Percentiles rank a stretch among this genome's conserved stretches.
These are phyloP conservation scores for pig (Sus scrofa) DNA, from an alignment of 2,113 vertebrate species.

Conservation along the genomic window T2T-Sscrofa CM000814.6:144081001-144081500, in stretches of 20 bases:
- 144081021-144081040: not conserved
- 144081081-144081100: not conserved
- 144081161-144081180: rapidly evolving
- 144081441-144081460: too few species aligned
- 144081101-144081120: not conserved
- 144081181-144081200: not conserved
- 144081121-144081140: not conserved
- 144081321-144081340: not conserved
- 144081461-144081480: too few species aligned
- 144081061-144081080: not conserved
- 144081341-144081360: not conserved
- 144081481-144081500: too few species aligned
- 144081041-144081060: not conserved
- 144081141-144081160: rapidly evolving
- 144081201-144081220: not conserved
- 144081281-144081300: not conserved
- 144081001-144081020: not conserved
- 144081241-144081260: not conserved
- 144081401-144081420: too few species aligned
- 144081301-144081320: not conserved
- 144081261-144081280: not conserved
- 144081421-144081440: too few species aligned
- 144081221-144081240: not conserved
- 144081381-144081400: not conserved
- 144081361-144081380: not conserved